Percentiles rank a stretch among this genome's conserved stretches.
These are phyloP conservation scores for Myioborus miniatus DNA, from an alignment of 2,797 vertebrate species.

Conservation along the genomic window DNA sequence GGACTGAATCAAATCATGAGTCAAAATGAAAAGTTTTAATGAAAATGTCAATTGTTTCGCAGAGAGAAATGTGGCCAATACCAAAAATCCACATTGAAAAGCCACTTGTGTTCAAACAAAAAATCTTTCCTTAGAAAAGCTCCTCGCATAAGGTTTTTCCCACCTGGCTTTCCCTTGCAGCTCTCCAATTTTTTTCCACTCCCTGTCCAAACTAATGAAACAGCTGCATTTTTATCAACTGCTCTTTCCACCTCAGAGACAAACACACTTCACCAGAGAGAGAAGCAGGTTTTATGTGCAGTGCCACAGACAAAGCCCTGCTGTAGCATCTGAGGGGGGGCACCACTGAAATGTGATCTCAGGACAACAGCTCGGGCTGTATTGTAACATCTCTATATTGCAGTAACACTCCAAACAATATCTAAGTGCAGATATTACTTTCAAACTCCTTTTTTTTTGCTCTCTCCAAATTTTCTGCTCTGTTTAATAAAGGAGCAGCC, in stretches of 20 bases:
- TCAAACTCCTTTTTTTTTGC: background rate
- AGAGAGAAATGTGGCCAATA: background rate
- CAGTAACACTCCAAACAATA: background rate
- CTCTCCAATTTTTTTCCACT: background rate
- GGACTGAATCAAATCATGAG: background rate
- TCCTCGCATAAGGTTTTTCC: background rate
- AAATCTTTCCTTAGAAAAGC: background rate
- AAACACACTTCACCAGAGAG: background rate
- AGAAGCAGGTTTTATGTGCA: background rate
- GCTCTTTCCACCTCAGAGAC: background rate
- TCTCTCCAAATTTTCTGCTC: background rate
- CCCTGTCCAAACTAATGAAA: constrained; percentile 13
- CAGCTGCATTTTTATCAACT: constrained; percentile 8
- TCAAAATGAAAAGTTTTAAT: background rate
- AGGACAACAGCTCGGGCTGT: background rate
- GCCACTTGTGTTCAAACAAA: background rate
- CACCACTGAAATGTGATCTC: background rate
- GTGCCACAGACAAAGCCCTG: background rate
- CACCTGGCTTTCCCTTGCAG: background rate
- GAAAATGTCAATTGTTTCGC: background rate
- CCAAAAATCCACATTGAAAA: background rate
- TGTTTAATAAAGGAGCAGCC: constrained; percentile 4
- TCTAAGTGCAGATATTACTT: constrained; percentile 27
- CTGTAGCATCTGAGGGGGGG: background rate
- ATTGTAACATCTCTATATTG: background rate